Percentiles rank a stretch among this genome's conserved stretches.
Evolutionary conservation across 2,113 vertebrate species (phyloP).

Genomic region (Mormyrus lacerda): DNA sequence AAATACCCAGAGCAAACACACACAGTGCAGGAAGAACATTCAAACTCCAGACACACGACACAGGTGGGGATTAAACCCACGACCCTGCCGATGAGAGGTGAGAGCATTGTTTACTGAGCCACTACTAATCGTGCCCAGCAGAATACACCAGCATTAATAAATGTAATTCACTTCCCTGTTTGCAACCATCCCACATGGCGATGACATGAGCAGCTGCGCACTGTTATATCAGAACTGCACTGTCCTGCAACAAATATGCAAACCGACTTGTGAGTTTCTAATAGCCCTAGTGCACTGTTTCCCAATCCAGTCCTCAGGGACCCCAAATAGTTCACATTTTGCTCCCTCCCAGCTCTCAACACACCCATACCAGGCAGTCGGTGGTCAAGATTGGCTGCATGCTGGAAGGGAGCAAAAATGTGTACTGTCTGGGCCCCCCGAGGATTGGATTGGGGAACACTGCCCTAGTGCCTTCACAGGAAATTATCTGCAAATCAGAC

Average conservation of each 20-base stretch:
- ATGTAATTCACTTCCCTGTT: conserved; percentile 19
- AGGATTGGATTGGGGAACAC: neutral
- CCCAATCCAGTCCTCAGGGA: no score
- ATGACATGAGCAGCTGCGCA: conserved; percentile 33
- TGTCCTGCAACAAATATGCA: conserved; percentile 29
- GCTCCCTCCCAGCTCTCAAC: no score
- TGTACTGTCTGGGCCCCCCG: no score
- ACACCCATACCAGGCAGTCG: no score
- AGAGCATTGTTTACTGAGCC: neutral
- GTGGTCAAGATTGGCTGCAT: no score
- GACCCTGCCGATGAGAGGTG: neutral
- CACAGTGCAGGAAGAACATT: no score
- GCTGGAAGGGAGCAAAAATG: no score
- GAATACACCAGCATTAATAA: neutral
- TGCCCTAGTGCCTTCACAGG: conserved; percentile 23
- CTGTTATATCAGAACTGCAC: conserved; percentile 29
- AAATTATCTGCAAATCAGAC: conserved; percentile 31
- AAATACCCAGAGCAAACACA: neutral
- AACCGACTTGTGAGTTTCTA: conserved; percentile 24
- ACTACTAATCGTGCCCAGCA: neutral
- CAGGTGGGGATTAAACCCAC: neutral
- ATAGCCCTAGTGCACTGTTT: conserved; percentile 18
- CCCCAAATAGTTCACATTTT: no score
- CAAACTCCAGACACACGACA: neutral
- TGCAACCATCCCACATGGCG: conserved; percentile 20